These are phyloP conservation scores for Agonopterix arenella DNA, from an alignment of 2,888 invertebrate genomes.

Conservation along the genomic window DNA sequence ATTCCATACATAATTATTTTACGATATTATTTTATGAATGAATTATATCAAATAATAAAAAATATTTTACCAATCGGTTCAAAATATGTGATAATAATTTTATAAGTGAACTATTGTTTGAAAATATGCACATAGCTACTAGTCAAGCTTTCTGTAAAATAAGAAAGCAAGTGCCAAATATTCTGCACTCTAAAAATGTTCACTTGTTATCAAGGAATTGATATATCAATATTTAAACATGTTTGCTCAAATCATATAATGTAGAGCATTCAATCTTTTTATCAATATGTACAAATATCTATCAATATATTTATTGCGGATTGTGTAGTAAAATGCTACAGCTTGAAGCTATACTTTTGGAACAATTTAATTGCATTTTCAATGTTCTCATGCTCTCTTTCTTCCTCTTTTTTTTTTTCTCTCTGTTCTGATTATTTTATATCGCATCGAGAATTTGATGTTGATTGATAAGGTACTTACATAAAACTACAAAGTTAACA, in stretches of 20 bases:
- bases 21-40: conserved; percentile 15
- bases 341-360: no score
- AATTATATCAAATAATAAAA: background rate
- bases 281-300: no score
- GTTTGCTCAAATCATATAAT: conserved; percentile 25
- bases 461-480: no score
- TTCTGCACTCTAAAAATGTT: conserved; percentile 44
- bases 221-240: conserved; percentile 15
- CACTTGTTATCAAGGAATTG: conserved; percentile 34
- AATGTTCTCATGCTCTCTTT: background rate
- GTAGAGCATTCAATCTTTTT: conserved; percentile 14
- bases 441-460: no score
- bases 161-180: conserved; percentile 56
- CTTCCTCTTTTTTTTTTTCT: no score
- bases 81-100: conserved; percentile 42
- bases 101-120: conserved; percentile 22
- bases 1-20: conserved; percentile 46
- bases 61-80: conserved; percentile 7
- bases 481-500: no score
- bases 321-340: no score
- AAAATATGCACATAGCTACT: conserved; percentile 34
- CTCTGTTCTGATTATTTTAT: no score
- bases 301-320: background rate
- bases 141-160: conserved; percentile 44
- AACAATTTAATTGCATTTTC: no score